These are phyloP conservation scores for Ischnus inquisitorius DNA, from an alignment of 2,888 invertebrate genomes.

Conservation along the genomic window DNA sequence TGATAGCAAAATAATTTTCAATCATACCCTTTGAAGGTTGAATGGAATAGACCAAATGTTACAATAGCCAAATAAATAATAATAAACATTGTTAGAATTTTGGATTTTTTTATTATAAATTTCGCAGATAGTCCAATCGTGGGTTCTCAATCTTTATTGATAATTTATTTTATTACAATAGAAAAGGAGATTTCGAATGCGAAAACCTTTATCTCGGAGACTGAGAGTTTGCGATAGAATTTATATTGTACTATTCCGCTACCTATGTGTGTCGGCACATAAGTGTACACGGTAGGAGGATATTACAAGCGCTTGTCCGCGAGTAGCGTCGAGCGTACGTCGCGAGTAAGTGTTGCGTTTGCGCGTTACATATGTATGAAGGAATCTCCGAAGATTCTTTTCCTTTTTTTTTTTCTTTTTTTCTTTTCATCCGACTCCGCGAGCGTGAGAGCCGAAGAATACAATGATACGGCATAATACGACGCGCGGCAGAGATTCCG, in stretches of 20 bases:
- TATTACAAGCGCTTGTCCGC: too few relatives aligned
- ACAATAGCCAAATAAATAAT: too few relatives aligned
- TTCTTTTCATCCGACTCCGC: conserved; percentile 36
- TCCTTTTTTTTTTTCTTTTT: conserved; percentile 26
- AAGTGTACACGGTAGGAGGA: too few relatives aligned
- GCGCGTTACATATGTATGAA: conserved; percentile 41
- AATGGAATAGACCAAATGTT: too few relatives aligned
- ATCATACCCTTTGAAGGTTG: too few relatives aligned
- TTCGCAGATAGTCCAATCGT: too few relatives aligned
- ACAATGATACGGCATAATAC: conserved; percentile 7
- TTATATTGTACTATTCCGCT: neutral
- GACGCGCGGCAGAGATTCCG: conserved; percentile 40
- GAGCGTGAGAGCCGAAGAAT: conserved; percentile 22
- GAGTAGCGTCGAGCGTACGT: neutral
- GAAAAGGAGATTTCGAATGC: too few relatives aligned
- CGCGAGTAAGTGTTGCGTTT: neutral
- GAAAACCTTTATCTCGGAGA: neutral
- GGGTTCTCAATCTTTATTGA: too few relatives aligned
- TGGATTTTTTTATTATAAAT: too few relatives aligned
- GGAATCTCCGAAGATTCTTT: neutral
- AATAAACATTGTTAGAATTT: too few relatives aligned
- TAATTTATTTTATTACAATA: too few relatives aligned
- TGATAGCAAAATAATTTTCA: too few relatives aligned
- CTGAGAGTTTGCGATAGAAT: neutral
- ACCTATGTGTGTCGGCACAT: neutral